Base-by-base conservation (phyloP, 2,113 vertebrate species). In the Nycticebus coucang region DNA sequence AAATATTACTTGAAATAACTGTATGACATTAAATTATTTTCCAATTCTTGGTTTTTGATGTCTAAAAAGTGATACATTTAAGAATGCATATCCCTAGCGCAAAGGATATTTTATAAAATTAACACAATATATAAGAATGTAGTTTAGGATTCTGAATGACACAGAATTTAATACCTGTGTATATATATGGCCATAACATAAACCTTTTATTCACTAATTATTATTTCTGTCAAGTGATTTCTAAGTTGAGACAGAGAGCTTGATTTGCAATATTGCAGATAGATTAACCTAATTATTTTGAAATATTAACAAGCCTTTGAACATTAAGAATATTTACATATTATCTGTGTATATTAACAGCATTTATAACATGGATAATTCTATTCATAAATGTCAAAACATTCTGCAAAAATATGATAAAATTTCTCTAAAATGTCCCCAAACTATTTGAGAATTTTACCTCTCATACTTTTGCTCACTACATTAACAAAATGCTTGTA, bases 1-100 rank as follows among this genome's bases (percentile, higher is more conserved):
- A 83, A 84, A 45, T 41, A 86, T 77, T 71, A 83, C 19, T 80
- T 93, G 13, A 80, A 90, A 80, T 83, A 92, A 55, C 11, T 89
- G 1, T 3, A 72, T 77, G 10, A 15, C 1, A 24, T 80, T 95
- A 66, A 45, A 60, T 68, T 79, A 64, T 94, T 96, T 96, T 93
- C 11, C 55, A 26, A 19, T n/a, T n/a, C 5, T 64, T 69, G 18
- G 12, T 45, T 87, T 71, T 72, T 87, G 22, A 68, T 89, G 11
- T 74, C 68, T 26, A 82, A 59, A 87, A 72, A 87, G 24, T 93
- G 71, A 45, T 26, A 9, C 22, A 84, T 80, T 45, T 14, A 68
- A 90, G 37, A 15, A 68, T 80, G 26, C 84, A 41, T n/a, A 91
- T 74, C 13, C 53, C 26, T 82, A 62, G 7, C 15, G 59, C 6